These are phyloP conservation scores for Tethea ocularis DNA, from an alignment of 2,888 invertebrate species.

Conservation along the genomic window DNA sequence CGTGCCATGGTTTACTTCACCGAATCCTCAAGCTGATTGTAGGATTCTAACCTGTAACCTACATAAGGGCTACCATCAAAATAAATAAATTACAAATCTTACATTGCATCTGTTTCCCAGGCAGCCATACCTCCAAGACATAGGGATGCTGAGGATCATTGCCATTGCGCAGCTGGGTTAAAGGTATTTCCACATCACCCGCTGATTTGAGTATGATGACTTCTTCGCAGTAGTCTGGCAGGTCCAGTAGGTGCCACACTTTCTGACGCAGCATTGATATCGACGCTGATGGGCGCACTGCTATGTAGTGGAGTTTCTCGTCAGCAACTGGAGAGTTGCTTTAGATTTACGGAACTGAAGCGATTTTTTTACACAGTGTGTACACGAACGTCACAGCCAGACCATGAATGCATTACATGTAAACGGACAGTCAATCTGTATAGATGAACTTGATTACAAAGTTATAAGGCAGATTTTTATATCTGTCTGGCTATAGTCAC, in stretches of 20 bases:
- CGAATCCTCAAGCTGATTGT: too few species aligned
- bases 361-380: too few species aligned
- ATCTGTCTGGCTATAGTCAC: too few species aligned
- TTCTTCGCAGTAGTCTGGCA: conserved; percentile 77
- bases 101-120: conserved; percentile 44
- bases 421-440: too few species aligned
- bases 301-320: conserved; percentile 65
- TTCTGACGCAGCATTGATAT: conserved; percentile 67
- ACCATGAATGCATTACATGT: too few species aligned
- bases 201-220: conserved; percentile 62
- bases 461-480: too few species aligned
- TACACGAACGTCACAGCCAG: too few species aligned
- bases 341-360: too few species aligned
- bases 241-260: conserved; percentile 69
- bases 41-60: too few species aligned
- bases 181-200: conserved; percentile 55
- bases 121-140: conserved; percentile 70
- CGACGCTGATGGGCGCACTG: conserved; percentile 65
- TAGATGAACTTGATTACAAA: too few species aligned
- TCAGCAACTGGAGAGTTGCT: conserved; percentile 47
- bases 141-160: conserved; percentile 70
- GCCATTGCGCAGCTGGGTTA: conserved; percentile 65
- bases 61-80: too few species aligned
- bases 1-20: too few species aligned
- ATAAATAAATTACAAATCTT: conserved; percentile 23